Conservation (phyloP, 2,888 invertebrate species). For the Vandiemenella viatica region DNA sequence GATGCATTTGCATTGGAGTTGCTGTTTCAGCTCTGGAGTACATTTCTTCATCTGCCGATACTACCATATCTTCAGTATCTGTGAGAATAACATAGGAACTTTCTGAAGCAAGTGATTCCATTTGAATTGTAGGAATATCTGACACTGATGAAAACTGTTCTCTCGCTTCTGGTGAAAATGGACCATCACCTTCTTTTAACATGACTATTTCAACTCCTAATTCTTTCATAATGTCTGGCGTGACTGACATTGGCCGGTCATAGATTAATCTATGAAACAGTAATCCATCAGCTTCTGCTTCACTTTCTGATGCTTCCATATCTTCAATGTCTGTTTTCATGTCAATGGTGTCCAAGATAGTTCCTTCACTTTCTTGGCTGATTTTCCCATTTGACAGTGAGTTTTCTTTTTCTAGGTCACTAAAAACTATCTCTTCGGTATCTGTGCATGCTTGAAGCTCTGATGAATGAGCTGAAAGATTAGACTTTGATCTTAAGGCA, state of each 20-base stretch:
- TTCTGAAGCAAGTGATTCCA: conserved; percentile 13
- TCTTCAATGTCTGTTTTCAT: conserved; percentile 31
- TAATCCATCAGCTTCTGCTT: conserved; percentile 15
- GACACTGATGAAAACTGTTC: neutral
- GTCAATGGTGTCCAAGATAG: too few relatives aligned
- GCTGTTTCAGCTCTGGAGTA: conserved; percentile 24
- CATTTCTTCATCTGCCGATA: conserved; percentile 29
- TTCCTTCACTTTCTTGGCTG: too few relatives aligned
- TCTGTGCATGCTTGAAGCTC: conserved; percentile 23
- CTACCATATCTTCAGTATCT: conserved; percentile 18
- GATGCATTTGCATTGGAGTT: conserved; percentile 28
- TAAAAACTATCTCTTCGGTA: conserved; percentile 30
- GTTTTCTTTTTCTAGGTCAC: conserved; percentile 23
- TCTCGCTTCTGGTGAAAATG: conserved; percentile 20
- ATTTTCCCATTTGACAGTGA: neutral
- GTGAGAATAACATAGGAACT: conserved; percentile 13
- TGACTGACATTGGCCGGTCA: conserved; percentile 7
- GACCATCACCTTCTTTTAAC: conserved; percentile 24
- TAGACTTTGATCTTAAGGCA: neutral
- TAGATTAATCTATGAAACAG: neutral
- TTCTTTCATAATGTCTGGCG: conserved; percentile 9
- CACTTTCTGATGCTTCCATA: conserved; percentile 27
- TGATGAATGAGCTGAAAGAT: neutral
- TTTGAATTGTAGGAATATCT: conserved; percentile 5
- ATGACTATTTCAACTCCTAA: conserved; percentile 18